phyloP scores from a whole-genome alignment of 2,888 invertebrate species.

The Mactromeris polynyma region DNA sequence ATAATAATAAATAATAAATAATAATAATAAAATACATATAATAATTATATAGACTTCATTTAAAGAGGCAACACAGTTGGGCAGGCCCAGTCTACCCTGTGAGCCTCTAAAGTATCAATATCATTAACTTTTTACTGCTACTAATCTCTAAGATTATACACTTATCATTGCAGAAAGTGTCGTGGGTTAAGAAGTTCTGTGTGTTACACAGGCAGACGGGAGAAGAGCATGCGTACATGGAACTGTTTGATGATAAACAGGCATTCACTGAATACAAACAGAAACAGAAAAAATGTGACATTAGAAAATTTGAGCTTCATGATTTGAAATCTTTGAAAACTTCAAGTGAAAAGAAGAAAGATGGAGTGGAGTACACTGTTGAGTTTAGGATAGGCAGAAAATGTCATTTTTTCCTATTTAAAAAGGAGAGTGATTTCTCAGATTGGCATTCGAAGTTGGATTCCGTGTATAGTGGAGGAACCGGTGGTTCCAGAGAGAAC shows the following conservation, averaged over 20 bases:
- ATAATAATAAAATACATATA: too few relatives aligned
- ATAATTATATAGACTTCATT: too few relatives aligned
- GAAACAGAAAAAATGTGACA: slow-evolving; percentile 52
- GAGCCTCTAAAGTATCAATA: too few relatives aligned
- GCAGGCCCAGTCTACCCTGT: too few relatives aligned
- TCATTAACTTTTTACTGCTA: too few relatives aligned
- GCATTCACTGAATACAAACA: slow-evolving; percentile 25
- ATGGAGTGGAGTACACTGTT: slow-evolving; percentile 51
- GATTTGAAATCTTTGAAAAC: slow-evolving; percentile 50
- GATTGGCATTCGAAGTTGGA: slow-evolving; percentile 65
- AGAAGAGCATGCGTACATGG: slow-evolving; percentile 59
- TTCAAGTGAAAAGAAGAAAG: slow-evolving; percentile 45
- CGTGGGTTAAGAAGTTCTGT: slow-evolving; percentile 62
- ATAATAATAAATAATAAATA: too few relatives aligned
- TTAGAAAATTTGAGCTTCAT: slow-evolving; percentile 59
- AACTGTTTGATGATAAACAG: slow-evolving; percentile 57
- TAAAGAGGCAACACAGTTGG: too few relatives aligned
- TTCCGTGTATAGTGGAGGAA: slow-evolving; percentile 20
- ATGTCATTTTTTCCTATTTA: slow-evolving; percentile 58
- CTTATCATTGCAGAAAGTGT: slow-evolving; percentile 62
- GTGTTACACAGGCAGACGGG: slow-evolving; percentile 55
- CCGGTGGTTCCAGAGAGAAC: slow-evolving; percentile 16
- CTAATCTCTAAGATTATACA: too few relatives aligned
- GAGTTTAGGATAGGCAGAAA: slow-evolving; percentile 65
- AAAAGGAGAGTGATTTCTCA: slow-evolving; percentile 46